Percentiles rank a stretch among this genome's conserved stretches.
Evolutionary conservation across 1,140 invertebrate species (phyloP).

Genomic region (Drosophila saltans): DNA sequence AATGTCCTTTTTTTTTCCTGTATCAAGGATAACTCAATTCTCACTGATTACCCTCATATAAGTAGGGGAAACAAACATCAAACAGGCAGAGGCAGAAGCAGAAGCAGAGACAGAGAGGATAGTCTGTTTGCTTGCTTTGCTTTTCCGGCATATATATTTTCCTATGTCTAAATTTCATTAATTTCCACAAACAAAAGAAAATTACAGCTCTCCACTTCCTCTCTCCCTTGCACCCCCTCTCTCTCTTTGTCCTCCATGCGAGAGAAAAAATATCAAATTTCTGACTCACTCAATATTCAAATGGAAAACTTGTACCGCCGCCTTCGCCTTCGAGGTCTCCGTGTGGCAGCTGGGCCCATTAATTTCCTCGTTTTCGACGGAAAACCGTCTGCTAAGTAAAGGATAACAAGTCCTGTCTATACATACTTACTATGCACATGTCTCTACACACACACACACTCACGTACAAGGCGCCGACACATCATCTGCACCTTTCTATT

Average conservation of each 20-base stretch:
- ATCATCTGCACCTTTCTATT: constrained; percentile 22
- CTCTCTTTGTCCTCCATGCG: no score
- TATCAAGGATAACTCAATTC: constrained; percentile 71
- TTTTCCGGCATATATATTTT: constrained; percentile 51
- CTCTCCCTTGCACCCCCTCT: no score
- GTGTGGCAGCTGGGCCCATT: constrained; percentile 46
- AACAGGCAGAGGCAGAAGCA: constrained; percentile 28
- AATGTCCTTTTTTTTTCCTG: constrained; percentile 39
- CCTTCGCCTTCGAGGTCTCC: constrained; percentile 30
- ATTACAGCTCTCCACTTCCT: constrained; percentile 64
- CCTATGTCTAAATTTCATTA: constrained; percentile 79
- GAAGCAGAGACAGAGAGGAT: neutral
- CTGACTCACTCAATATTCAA: constrained; percentile 61
- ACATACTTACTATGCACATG: constrained; percentile 62
- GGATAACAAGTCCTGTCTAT: constrained; percentile 67
- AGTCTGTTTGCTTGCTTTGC: constrained; percentile 55
- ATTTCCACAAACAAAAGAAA: constrained; percentile 76
- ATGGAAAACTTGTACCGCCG: constrained; percentile 47
- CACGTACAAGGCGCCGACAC: constrained; percentile 48
- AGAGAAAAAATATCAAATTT: constrained; percentile 66
- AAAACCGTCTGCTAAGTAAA: constrained; percentile 64
- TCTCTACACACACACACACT: constrained; percentile 50
- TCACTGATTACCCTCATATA: constrained; percentile 70
- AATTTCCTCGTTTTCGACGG: constrained; percentile 55
- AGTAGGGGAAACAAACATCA: constrained; percentile 43